Evolutionary conservation across 1,140 invertebrate species (phyloP).

Genomic region (Tetragonula clypearis): DNA sequence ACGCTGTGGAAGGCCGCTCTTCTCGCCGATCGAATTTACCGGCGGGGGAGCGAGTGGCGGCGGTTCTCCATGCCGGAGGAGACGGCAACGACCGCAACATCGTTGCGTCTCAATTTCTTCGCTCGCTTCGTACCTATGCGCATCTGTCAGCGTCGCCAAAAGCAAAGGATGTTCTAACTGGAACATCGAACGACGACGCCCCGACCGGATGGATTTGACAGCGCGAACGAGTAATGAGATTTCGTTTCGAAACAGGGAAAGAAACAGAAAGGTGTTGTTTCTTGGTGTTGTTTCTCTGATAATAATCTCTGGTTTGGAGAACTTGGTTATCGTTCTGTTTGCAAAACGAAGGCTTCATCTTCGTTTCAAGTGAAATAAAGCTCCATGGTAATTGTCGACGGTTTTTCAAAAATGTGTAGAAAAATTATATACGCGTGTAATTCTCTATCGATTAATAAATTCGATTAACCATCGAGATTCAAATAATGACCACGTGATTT

Average conservation of each 20-base stretch:
- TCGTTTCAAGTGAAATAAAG: background rate
- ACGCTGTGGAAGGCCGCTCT: background rate
- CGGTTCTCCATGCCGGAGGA: constrained; percentile 29
- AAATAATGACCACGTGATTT: background rate
- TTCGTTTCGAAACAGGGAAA: background rate
- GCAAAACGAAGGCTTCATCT: background rate
- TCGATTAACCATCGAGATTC: background rate
- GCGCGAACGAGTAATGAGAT: background rate
- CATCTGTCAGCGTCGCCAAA: background rate
- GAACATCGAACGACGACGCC: background rate
- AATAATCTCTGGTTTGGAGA: background rate
- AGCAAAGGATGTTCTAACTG: background rate
- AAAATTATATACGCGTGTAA: no score
- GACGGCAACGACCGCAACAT: constrained; percentile 1
- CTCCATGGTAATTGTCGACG: no score
- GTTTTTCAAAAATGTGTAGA: no score
- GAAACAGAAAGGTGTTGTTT: background rate
- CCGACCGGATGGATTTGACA: background rate
- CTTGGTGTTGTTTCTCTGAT: background rate
- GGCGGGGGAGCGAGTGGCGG: background rate
- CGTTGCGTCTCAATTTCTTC: constrained; percentile 17
- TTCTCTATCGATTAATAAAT: accelerated
- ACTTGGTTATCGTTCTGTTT: background rate
- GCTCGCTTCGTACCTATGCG: background rate
- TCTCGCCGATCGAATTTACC: constrained; percentile 36